Percentiles rank a stretch among this genome's conserved stretches.
Conservation (phyloP, 53 echinoderm and acorn worm species). For the Echinarachnius parma region DNA sequence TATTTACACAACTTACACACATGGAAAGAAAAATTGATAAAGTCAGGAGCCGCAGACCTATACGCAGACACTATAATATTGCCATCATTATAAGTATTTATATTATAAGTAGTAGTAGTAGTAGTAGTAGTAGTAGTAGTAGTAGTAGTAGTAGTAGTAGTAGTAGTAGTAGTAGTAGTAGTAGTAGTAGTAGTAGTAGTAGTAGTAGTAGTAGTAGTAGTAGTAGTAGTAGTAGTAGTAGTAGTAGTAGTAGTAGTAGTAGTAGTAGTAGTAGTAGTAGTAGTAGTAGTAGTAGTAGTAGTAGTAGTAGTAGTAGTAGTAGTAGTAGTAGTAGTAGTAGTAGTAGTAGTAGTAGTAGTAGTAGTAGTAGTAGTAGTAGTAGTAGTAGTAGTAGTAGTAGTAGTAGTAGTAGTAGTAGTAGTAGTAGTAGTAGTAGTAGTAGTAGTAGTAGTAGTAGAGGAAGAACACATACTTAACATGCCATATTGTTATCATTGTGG, state of each 20-base stretch:
- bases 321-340: slow-evolving; percentile 2
- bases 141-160: no score
- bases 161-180: no score
- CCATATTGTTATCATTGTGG: no score
- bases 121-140: no score
- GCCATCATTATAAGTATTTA: no score
- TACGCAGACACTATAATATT: no score
- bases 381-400: not conserved
- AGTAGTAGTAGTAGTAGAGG: not conserved
- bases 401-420: slow-evolving; percentile 3
- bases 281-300: slow-evolving; percentile 7
- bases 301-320: slow-evolving; percentile 24
- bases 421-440: slow-evolving; percentile 11
- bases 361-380: slow-evolving; percentile 1
- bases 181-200: no score
- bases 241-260: slow-evolving; percentile 7
- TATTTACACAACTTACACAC: no score
- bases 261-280: slow-evolving; percentile 10
- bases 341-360: slow-evolving; percentile 18
- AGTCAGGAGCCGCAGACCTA: no score
- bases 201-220: not conserved
- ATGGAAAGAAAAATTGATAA: no score
- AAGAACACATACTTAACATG: no score
- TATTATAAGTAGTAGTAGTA: no score
- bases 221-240: not conserved